Conservation (phyloP, 2,888 invertebrate species). For the Vanessa cardui region DNA sequence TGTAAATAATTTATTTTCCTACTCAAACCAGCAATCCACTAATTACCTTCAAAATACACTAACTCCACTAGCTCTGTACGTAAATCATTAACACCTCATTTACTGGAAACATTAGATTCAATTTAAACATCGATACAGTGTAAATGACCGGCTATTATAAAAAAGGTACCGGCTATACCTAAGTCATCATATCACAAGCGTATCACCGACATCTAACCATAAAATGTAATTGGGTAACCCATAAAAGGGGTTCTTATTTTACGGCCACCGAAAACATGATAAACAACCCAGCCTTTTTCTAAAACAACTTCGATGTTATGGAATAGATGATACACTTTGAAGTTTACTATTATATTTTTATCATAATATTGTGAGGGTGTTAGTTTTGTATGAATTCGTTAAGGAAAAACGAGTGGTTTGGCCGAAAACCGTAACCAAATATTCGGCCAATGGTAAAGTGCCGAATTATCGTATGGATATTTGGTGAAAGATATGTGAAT, state of each 20-base stretch:
- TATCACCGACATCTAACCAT: conserved; percentile 73
- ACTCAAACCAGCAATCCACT: too few relatives aligned
- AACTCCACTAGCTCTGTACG: background rate
- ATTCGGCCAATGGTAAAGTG: too few relatives aligned
- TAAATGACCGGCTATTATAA: conserved; percentile 25
- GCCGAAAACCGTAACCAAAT: too few relatives aligned
- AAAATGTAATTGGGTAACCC: conserved; percentile 80
- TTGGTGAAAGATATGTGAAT: too few relatives aligned
- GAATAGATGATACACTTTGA: conserved; percentile 17
- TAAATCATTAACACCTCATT: conserved; percentile 5
- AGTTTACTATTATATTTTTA: background rate
- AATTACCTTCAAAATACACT: background rate
- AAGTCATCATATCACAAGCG: conserved; percentile 65
- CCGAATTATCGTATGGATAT: too few relatives aligned
- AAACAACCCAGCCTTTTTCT: conserved; percentile 67
- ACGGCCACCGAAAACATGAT: conserved; percentile 72
- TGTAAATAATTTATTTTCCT: too few relatives aligned
- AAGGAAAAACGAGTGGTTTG: background rate
- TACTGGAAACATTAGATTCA: conserved; percentile 5
- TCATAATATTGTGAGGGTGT: background rate
- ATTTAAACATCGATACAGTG: conserved; percentile 13
- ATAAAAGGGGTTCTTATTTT: conserved; percentile 80
- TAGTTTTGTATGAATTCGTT: background rate
- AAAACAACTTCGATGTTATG: conserved; percentile 48
- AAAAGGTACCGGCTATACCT: conserved; percentile 1